Evolutionary conservation across 1,140 invertebrate species (phyloP), one percentile per base, ranked within the genome.

Genomic region (Drosophila tristis): DNA sequence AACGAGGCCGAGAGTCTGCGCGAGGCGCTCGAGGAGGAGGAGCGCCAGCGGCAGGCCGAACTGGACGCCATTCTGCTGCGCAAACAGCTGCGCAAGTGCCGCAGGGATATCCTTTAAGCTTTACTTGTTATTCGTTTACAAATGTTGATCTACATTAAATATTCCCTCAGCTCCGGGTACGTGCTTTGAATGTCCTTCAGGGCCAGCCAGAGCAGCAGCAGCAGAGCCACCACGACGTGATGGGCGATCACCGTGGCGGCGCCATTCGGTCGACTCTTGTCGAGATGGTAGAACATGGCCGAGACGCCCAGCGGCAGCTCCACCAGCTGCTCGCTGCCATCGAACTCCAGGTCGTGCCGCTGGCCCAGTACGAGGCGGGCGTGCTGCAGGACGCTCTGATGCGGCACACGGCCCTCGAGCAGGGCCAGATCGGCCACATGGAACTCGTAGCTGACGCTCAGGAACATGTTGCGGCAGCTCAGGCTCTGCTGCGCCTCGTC

Each of bases 61-160:
- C 11, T 73, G 13, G 56, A 87, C 59, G 85, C 81, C 0, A 4
- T 91, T 1, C 25, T 91, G 0, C 31, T 90, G 60, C 84, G 81
- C 6, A 91, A 91, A 44, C 79, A 87, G 29, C 26, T 91, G 42
- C 85, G 90, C 48, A 91, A 91, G 62, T 91, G 90, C 53, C 87
- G 90, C 26, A 64, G 78, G 53, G 90, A 91, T 71, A 91, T 91
- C 49, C 54, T 89, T 2, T 84, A 75, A 55, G 9, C 35, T 39
- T 39, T 39, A 4, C 4, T 39, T 39, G 16, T 16, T 42, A 15
- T 2, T 5, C 2, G n/a, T 47, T n/a, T 39, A 23, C 20, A 48
- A 20, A 16, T 48, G 9, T 6, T 25, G 9, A 48, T 20, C 16
- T 16, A 16, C 16, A 16, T 16, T 31, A 25, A 11, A 49, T 13